These are phyloP conservation scores for Anseranas semipalmata DNA, from an alignment of 2,113 vertebrate species.

Conservation along the genomic window DNA sequence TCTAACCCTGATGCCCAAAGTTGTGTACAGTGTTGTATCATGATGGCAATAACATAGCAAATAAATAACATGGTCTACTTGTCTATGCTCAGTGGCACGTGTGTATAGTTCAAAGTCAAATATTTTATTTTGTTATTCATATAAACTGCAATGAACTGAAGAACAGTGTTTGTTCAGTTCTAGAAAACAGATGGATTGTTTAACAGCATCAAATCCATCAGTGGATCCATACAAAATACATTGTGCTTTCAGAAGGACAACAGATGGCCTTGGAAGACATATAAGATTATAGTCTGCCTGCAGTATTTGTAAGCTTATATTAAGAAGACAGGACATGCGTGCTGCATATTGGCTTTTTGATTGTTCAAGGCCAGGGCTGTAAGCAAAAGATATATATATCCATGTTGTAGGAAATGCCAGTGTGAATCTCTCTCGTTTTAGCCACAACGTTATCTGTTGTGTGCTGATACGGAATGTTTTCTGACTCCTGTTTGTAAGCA, in stretches of 20 bases:
- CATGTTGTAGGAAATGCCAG: background rate
- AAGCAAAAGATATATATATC: background rate
- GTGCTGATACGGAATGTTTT: background rate
- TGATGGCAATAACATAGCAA: background rate
- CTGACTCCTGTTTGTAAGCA: background rate
- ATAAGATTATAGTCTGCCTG: background rate
- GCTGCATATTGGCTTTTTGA: background rate
- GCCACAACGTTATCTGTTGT: background rate
- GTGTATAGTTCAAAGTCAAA: background rate
- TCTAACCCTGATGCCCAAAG: conserved; percentile 70
- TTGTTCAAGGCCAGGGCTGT: background rate
- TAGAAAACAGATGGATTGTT: conserved; percentile 1
- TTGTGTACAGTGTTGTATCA: background rate
- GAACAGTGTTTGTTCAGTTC: background rate
- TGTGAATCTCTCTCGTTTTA: no score
- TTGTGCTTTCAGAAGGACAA: background rate
- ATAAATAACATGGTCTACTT: background rate
- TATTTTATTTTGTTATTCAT: background rate
- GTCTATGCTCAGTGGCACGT: background rate
- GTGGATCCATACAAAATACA: background rate
- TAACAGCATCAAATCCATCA: background rate
- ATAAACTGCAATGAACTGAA: background rate
- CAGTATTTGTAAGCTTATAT: background rate
- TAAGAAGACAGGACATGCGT: background rate
- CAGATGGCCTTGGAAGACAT: background rate